Conservation (phyloP, 2,113 vertebrate genomes). For the Esox niger region DNA sequence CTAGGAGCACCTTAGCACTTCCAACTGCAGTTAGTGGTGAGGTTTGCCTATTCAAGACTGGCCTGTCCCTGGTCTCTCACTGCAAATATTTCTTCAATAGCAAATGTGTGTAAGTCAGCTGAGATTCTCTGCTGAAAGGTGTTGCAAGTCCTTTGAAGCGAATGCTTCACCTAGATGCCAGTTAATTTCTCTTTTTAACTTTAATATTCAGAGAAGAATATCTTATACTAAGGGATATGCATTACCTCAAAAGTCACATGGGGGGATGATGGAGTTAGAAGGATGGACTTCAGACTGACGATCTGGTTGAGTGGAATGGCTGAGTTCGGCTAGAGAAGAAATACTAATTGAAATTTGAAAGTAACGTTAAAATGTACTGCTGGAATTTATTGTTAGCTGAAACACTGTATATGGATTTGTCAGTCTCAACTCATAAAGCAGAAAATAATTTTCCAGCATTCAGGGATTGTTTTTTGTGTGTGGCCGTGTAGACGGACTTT, state of each 20-base stretch:
- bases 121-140: constrained; percentile 63
- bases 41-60: constrained; percentile 39
- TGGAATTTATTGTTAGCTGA: constrained; percentile 10
- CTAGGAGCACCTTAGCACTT: constrained; percentile 19
- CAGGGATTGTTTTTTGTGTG: too few species aligned
- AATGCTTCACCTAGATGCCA: constrained; percentile 59
- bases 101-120: constrained; percentile 63
- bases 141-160: constrained; percentile 70
- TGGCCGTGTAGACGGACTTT: too few species aligned
- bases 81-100: constrained; percentile 52
- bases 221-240: constrained; percentile 40
- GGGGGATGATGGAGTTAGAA: constrained; percentile 8
- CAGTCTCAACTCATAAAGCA: background rate
- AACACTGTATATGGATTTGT: background rate
- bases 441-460: too few species aligned
- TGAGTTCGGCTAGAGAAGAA: background rate
- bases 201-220: constrained; percentile 52
- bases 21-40: constrained; percentile 44
- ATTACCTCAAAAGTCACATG: constrained; percentile 30
- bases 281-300: background rate
- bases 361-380: constrained; percentile 12
- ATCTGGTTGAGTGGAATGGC: background rate
- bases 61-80: background rate
- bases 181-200: constrained; percentile 66
- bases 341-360: constrained; percentile 3